These are phyloP conservation scores for Tachysurus fulvidraco DNA, from an alignment of 2,113 vertebrate genomes.

Conservation along the genomic window DNA sequence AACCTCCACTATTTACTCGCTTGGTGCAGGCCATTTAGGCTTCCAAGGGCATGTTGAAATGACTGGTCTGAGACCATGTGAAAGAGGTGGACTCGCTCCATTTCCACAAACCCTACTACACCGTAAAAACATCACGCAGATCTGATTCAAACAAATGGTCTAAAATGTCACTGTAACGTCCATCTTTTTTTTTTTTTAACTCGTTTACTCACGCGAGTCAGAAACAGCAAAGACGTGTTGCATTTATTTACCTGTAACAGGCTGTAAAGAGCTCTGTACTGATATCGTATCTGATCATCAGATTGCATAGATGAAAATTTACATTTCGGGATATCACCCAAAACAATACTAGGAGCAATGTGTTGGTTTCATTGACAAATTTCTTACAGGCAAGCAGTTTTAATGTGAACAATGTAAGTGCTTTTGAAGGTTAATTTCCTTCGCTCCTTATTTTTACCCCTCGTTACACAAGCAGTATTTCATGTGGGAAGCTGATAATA, in stretches of 20 bases:
- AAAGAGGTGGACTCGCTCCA: not conserved
- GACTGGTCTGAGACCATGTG: not conserved
- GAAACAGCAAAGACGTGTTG: not conserved
- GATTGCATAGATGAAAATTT: not conserved
- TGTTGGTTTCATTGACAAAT: constrained; percentile 2
- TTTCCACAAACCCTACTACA: not conserved
- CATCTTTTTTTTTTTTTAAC: not conserved
- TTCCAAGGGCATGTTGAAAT: not conserved
- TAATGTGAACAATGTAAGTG: not conserved
- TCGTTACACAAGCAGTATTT: constrained; percentile 37
- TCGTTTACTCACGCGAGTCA: not conserved
- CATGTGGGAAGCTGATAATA: constrained; percentile 28
- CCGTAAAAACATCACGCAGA: not conserved
- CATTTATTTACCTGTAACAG: not conserved
- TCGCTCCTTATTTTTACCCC: constrained; percentile 28
- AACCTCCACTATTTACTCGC: not conserved
- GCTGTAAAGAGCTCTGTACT: too few species aligned
- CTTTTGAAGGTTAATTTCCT: constrained; percentile 34
- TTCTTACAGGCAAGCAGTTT: constrained; percentile 21
- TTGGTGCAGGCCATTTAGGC: not conserved
- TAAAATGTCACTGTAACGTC: not conserved
- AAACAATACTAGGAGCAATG: not conserved
- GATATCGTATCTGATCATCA: not conserved
- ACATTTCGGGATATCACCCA: not conserved
- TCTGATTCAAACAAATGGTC: not conserved